phyloP scores from a whole-genome alignment of 2,113 vertebrate genomes.

The Vombatus ursinus region DNA sequence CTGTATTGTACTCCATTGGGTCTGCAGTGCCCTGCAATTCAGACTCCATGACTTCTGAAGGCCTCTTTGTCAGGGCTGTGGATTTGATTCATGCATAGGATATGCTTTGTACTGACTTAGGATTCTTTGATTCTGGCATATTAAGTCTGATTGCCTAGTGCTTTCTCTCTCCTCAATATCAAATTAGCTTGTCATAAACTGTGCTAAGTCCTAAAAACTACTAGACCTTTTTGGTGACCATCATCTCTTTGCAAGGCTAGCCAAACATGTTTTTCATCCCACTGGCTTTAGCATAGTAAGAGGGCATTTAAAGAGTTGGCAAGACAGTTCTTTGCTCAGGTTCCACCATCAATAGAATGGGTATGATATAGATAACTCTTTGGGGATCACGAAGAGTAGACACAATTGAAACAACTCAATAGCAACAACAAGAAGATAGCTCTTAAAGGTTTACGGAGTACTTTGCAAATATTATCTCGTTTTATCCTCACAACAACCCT shows the following conservation, averaged over 20 bases:
- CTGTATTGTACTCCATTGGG: neutral
- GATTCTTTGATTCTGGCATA: neutral
- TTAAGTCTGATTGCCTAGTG: neutral
- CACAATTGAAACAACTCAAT: no score
- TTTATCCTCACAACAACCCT: neutral
- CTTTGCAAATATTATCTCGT: neutral
- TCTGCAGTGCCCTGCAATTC: accelerated
- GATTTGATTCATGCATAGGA: neutral
- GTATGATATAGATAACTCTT: neutral
- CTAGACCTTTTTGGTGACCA: neutral
- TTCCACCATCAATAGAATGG: neutral
- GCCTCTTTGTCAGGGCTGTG: neutral
- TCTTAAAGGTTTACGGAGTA: neutral
- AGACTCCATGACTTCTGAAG: neutral
- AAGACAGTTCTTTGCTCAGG: neutral
- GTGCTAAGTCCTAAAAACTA: neutral
- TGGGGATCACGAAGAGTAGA: neutral
- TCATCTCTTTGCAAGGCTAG: neutral
- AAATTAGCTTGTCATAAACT: neutral
- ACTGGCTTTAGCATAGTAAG: neutral
- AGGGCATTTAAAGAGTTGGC: neutral
- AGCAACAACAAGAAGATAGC: no score
- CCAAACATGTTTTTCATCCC: neutral
- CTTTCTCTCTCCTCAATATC: neutral
- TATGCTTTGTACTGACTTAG: neutral